Base-by-base conservation (phyloP, 2,113 vertebrate genomes). In the Triplophysa rosa region DNA sequence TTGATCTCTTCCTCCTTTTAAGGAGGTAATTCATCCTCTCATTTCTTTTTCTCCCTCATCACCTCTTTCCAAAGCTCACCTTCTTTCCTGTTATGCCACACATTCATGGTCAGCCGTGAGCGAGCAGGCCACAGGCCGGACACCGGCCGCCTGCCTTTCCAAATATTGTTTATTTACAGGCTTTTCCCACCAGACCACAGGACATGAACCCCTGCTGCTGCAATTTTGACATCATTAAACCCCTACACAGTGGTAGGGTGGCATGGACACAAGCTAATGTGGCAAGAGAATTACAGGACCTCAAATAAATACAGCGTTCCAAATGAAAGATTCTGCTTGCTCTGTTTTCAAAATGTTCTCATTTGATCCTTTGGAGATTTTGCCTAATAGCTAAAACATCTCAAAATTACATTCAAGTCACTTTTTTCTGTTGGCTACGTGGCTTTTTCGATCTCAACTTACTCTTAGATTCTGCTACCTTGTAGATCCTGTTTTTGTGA, bases 71-170 rank as follows among this genome's bases (percentile, higher is more conserved):
- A 62, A 84, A 89, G 80, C 86, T 83, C 80, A 84, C 86, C 89
- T 91, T 90, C 90, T 88, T 91, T 92, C 91, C 92, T 92, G 89
- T 90, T 84, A 85, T 84, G 87, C 89, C 87, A 85, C 74, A 80
- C 83, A 79, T 79, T 82, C 37, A 47, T 63, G 52, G 78, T 86
- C 87, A 82, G 83, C 67, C 84, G 82, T 75, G 86, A 88, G 91
- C 89, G 87, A 78, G 74, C 82, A 79, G 76, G 52, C 83, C 86
- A 83, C 79, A 81, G 84, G 83, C 84, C 79, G 80, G 70, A 58
- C 62, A 70, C 88, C 84, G 81, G 71, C 84, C 84, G 83, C 87
- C 80, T 85, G 64, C 81, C 73, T 85, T 63, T 42, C 84, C 67
- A 16, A 45, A 66, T 87, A 88, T 90, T 88, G 86, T 85, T 85